A percentile compares a stretch with the other conserved stretches of the same genome.
Evolutionary conservation across 1,140 invertebrate species (phyloP).

Genomic region (Hestina assimilis): DNA sequence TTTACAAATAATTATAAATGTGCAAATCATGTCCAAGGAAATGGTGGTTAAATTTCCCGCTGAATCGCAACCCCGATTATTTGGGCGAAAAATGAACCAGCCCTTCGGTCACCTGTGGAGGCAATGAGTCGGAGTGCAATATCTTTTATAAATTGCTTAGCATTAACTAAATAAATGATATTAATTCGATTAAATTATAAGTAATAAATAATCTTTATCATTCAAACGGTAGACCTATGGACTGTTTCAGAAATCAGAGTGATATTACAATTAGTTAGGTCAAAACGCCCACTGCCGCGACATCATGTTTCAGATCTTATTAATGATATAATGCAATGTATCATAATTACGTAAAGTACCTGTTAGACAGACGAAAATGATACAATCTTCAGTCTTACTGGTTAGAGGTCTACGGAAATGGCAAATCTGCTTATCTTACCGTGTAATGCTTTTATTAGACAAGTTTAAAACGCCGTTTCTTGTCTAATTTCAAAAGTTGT

Average conservation of each 20-base stretch:
- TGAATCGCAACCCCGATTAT: too few relatives aligned
- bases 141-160: too few relatives aligned
- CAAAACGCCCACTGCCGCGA: slow-evolving; percentile 20
- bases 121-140: too few relatives aligned
- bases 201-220: too few relatives aligned
- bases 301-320: slow-evolving; percentile 23
- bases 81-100: too few relatives aligned
- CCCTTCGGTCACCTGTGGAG: too few relatives aligned
- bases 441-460: slow-evolving; percentile 7
- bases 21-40: too few relatives aligned
- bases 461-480: background rate
- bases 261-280: slow-evolving; percentile 19
- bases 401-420: slow-evolving; percentile 4
- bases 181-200: background rate
- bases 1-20: too few relatives aligned
- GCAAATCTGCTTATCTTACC: slow-evolving; percentile 9
- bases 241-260: background rate
- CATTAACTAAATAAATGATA: too few relatives aligned
- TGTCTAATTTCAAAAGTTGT: background rate
- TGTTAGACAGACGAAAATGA: slow-evolving; percentile 5
- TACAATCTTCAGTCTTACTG: background rate
- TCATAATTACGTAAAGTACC: slow-evolving; percentile 27
- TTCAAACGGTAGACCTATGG: too few relatives aligned
- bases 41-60: too few relatives aligned
- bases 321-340: slow-evolving; percentile 13